Conservation (phyloP, 30 jellyfish, hydroid and myxozoan species). For the Mastigias papua region DNA sequence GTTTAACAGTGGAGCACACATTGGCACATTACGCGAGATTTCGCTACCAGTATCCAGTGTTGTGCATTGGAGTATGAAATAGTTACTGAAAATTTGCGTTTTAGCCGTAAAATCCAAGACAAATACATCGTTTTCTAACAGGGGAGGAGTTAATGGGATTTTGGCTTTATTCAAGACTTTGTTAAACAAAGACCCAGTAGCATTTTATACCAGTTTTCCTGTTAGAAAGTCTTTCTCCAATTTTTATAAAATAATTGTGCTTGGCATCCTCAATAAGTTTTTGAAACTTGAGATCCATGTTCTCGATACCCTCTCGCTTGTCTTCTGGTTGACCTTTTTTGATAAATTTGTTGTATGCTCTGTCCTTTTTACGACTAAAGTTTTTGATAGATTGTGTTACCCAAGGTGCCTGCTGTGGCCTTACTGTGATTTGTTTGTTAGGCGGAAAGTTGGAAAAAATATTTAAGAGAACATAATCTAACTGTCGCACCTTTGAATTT, state of each 20-base stretch:
- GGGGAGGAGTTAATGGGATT: not conserved
- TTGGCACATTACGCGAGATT: slow-evolving; percentile 1
- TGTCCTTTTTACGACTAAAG: slow-evolving; percentile 26
- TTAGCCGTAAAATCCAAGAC: not conserved
- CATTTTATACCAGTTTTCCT: not conserved
- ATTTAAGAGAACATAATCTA: slow-evolving; percentile 3
- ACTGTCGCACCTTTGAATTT: not conserved
- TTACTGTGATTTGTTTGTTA: not conserved
- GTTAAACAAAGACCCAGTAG: not conserved
- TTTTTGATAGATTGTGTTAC: slow-evolving; percentile 43
- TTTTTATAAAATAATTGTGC: slow-evolving; percentile 1
- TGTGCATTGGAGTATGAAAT: slow-evolving; percentile 12
- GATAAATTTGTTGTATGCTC: slow-evolving; percentile 29
- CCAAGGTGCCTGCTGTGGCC: slow-evolving; percentile 60
- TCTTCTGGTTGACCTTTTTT: slow-evolving; percentile 44
- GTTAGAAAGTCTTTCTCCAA: slow-evolving; percentile 7
- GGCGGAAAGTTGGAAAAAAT: slow-evolving; percentile 45
- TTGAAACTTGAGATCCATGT: slow-evolving; percentile 15
- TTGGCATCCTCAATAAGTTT: slow-evolving; percentile 34
- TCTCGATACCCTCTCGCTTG: slow-evolving; percentile 12
- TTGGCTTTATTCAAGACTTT: not conserved
- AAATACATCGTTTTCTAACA: not conserved
- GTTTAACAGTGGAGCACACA: not conserved
- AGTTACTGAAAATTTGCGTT: slow-evolving; percentile 13
- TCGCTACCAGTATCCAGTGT: slow-evolving; percentile 34